These are phyloP conservation scores for Brachionus calyciflorus DNA, from an alignment of 1,140 invertebrate species.

Conservation along the genomic window DNA sequence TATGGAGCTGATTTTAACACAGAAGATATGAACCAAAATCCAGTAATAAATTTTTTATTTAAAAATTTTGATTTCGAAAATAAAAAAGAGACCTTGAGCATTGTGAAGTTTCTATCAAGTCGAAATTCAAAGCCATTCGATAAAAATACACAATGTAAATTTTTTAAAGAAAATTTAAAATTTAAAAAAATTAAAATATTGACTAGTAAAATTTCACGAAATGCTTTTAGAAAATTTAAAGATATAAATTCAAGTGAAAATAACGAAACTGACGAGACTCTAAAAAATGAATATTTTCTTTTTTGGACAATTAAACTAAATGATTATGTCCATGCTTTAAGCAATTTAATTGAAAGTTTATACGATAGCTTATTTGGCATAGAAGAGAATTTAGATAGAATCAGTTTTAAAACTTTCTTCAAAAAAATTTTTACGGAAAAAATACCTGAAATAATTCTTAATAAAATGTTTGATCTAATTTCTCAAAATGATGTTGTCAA, in stretches of 20 bases:
- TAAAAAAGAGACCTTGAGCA: not conserved
- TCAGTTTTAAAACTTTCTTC: not conserved
- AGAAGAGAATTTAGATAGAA: not conserved
- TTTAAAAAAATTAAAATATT: not conserved
- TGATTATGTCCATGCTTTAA: not conserved
- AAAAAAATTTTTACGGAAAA: not conserved
- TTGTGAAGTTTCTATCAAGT: not conserved
- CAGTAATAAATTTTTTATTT: not conserved
- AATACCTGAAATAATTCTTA: not conserved
- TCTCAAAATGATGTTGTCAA: not conserved
- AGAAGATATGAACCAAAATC: not conserved
- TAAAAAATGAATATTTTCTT: not conserved
- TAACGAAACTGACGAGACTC: not conserved
- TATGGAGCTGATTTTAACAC: constrained; percentile 2
- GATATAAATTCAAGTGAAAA: not conserved
- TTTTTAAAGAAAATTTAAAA: not conserved
- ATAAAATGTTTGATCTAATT: constrained; percentile 17
- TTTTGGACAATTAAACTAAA: constrained; percentile 6
- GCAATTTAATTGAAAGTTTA: not conserved
- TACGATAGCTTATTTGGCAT: not conserved
- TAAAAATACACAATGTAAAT: not conserved
- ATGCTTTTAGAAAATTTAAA: not conserved
- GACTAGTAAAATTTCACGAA: not conserved
- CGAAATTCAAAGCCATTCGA: not conserved
- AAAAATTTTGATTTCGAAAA: constrained; percentile 6